Evolutionary conservation across 1,140 invertebrate genomes (phyloP).

Genomic region (Zophobas atratus): DNA sequence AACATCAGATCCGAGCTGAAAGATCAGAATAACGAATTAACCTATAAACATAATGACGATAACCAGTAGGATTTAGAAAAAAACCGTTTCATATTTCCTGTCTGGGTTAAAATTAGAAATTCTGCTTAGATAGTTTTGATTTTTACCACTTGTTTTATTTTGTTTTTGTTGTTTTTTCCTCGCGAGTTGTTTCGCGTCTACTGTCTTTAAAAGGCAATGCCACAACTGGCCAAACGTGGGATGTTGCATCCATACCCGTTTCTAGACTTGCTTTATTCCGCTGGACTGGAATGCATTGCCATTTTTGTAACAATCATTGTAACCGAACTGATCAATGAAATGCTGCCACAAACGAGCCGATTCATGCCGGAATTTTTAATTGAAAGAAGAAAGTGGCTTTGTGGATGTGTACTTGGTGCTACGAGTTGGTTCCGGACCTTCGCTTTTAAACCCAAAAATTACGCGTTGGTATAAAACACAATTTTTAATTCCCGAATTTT

Average conservation of each 20-base stretch:
- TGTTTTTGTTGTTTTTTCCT: slow-evolving; percentile 9
- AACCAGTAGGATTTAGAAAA: slow-evolving; percentile 10
- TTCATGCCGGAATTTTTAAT: slow-evolving; percentile 24
- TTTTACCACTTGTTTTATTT: background rate
- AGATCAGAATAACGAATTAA: slow-evolving; percentile 20
- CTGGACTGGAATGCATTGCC: slow-evolving; percentile 46
- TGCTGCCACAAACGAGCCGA: slow-evolving; percentile 36
- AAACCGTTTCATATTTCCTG: slow-evolving; percentile 27
- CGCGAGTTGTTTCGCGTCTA: slow-evolving; percentile 36
- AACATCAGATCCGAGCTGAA: slow-evolving; percentile 6
- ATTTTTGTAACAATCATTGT: slow-evolving; percentile 44
- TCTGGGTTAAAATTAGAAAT: slow-evolving; percentile 38
- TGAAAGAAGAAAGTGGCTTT: slow-evolving; percentile 1
- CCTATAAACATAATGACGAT: slow-evolving; percentile 38
- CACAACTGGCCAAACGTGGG: slow-evolving; percentile 43
- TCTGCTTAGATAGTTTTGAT: slow-evolving; percentile 40
- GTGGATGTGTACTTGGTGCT: no score
- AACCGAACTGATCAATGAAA: slow-evolving; percentile 47
- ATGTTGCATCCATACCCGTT: slow-evolving; percentile 44
- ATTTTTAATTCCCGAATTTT: no score
- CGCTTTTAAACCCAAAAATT: no score
- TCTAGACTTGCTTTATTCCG: slow-evolving; percentile 41
- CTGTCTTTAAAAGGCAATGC: slow-evolving; percentile 47
- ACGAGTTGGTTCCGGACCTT: no score
- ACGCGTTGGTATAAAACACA: no score